Percentiles rank a stretch among this genome's conserved stretches.
phyloP scores from a whole-genome alignment of 2,113 vertebrate species.

The Pseudorhombus dupliciocellatus region DNA sequence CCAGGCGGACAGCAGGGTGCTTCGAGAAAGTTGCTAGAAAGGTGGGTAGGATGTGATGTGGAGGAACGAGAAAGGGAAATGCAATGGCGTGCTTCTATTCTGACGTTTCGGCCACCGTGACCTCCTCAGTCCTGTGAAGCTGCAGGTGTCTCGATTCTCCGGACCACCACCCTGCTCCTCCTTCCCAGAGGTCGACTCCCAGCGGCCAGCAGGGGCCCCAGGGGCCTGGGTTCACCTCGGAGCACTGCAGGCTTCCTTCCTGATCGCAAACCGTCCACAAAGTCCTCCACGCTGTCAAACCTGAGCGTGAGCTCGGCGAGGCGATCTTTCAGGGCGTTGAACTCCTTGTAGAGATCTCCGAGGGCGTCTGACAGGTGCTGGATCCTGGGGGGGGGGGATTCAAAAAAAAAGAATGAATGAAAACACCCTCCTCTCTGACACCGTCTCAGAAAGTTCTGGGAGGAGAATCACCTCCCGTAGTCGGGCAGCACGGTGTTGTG shows the following conservation, averaged over 20 bases:
- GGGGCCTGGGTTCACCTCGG: conserved; percentile 28
- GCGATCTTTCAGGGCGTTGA: conserved; percentile 84
- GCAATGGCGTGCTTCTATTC: background rate
- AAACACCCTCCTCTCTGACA: background rate
- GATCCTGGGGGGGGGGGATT: conserved; percentile 75
- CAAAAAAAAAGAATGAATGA: background rate
- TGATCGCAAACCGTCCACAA: conserved; percentile 78
- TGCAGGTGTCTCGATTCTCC: conserved; percentile 63
- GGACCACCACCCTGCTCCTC: conserved; percentile 67
- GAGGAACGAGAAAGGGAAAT: conserved; percentile 10
- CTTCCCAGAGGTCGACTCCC: conserved; percentile 27
- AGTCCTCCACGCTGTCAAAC: conserved; percentile 82
- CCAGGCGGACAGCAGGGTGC: background rate
- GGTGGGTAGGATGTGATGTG: background rate
- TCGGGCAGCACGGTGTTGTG: conserved; percentile 87
- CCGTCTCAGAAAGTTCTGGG: background rate
- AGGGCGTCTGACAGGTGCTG: conserved; percentile 84
- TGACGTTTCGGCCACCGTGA: background rate
- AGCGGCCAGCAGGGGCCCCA: background rate
- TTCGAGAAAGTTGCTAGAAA: conserved; percentile 3
- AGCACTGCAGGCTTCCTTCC: conserved; percentile 45
- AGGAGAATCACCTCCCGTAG: conserved; percentile 83
- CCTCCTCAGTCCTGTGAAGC: conserved; percentile 12
- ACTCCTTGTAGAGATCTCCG: conserved; percentile 84
- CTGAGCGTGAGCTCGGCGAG: conserved; percentile 79